Base-by-base conservation (phyloP, 2,888 invertebrate species). In the Eumerus sabulonum region DNA sequence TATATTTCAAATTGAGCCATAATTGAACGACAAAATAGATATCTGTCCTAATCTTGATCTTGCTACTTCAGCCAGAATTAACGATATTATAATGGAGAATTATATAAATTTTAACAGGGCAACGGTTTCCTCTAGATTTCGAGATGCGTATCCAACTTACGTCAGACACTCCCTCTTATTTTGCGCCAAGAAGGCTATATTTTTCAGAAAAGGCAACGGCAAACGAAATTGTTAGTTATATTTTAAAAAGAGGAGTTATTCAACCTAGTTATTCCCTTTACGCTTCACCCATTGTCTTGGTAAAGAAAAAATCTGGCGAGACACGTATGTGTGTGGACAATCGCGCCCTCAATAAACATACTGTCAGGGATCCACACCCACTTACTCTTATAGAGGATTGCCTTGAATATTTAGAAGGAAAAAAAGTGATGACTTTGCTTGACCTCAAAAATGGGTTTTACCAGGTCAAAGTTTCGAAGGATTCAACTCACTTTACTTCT, bases 241-340 rank as follows among this genome's bases (percentile, higher is more conserved):
- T 56, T 1, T 19, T 42, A 9, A 18, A 56, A 4, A 12, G 12
- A 13, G 13, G n/a, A 11, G 42, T 42, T 2, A 38, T 54, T 40
- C 36, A 17, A 16, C n/a, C 11, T 4, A 54, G 54, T 27, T 12
- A 38, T 9, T 54, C 54, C 4, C 54, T 16, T 1, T 40, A 54
- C 16, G 54, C 18, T 2, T 44, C 27, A 27, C 27, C 27, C 2
- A 27, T 27, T 4, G 27, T 27, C 2, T 7, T 27, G 3, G 27
- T 27, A 7, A 27, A 27, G 27, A 27, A 27, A 27, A 27, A 27
- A 27, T 4, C 47, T n/a, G 48, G 38, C 17, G 48, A 50, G 19
- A 38, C 9, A n/a, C 9, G 27, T 12, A 40, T 62, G 50, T 62
- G 62, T 17, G 16, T 62, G 9, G 40, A 51, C n/a, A 50, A 51